A percentile compares a stretch with the other conserved stretches of the same genome.
phyloP scores from a whole-genome alignment of 2,888 invertebrate species.

The Plusia festucae region DNA sequence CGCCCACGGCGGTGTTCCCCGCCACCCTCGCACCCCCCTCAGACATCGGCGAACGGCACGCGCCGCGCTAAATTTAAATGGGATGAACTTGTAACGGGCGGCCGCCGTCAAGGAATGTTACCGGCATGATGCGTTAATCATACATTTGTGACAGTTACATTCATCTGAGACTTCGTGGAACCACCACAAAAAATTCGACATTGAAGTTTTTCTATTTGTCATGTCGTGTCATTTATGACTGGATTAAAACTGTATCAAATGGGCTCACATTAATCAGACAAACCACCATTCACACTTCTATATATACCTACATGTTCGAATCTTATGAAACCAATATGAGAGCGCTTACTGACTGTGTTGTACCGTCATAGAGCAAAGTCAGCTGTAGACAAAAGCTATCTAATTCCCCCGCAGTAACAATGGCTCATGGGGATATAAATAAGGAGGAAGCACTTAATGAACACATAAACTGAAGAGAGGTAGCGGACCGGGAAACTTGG shows the following conservation, averaged over 20 bases:
- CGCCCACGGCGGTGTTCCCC: conserved; percentile 76
- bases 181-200: conserved; percentile 69
- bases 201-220: conserved; percentile 55
- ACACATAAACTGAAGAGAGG: conserved; percentile 84
- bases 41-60: conserved; percentile 80
- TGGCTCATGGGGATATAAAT: conserved; percentile 83
- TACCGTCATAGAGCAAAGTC: conserved; percentile 72
- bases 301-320: conserved; percentile 15
- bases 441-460: conserved; percentile 85
- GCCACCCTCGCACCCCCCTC: conserved; percentile 58
- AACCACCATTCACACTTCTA: not conserved
- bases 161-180: conserved; percentile 76
- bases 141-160: conserved; percentile 87
- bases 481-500: conserved; percentile 71
- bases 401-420: conserved; percentile 81
- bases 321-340: conserved; percentile 54
- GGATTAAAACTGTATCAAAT: conserved; percentile 31
- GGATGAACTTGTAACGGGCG: conserved; percentile 88
- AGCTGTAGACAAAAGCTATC: conserved; percentile 82
- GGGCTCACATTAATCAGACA: not conserved
- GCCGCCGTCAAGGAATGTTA: conserved; percentile 82
- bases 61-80: conserved; percentile 89
- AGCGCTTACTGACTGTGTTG: conserved; percentile 53
- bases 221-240: conserved; percentile 30
- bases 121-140: conserved; percentile 85